A percentile compares a stretch with the other conserved stretches of the same genome.
phyloP scores from a whole-genome alignment of 2,113 vertebrate species.

The Dicerorhinus sumatrensis region DNA sequence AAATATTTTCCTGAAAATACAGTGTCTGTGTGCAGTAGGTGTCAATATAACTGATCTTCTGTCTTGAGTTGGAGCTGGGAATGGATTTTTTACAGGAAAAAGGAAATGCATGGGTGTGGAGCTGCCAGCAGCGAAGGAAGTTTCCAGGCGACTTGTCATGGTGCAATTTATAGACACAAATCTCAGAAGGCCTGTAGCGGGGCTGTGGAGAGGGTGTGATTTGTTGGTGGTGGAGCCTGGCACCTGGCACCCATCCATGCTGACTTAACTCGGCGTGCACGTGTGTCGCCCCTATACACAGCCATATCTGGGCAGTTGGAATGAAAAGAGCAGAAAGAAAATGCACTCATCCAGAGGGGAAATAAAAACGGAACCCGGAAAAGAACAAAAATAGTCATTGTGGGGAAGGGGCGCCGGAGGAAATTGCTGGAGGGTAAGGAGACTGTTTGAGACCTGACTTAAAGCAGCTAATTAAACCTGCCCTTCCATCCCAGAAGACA shows the following conservation, averaged over 20 bases:
- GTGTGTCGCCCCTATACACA: background rate
- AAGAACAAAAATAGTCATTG: background rate
- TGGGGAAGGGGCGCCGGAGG: background rate
- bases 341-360: background rate
- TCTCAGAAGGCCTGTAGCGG: slow-evolving; percentile 61
- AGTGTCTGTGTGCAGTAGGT: slow-evolving; percentile 24
- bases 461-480: background rate
- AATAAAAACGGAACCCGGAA: slow-evolving; percentile 15
- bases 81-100: slow-evolving; percentile 71
- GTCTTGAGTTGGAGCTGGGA: slow-evolving; percentile 50
- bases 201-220: background rate
- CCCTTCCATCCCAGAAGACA: background rate
- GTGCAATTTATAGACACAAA: slow-evolving; percentile 41
- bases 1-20: slow-evolving; percentile 70
- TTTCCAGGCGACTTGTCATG: slow-evolving; percentile 71
- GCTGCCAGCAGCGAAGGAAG: slow-evolving; percentile 66
- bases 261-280: slow-evolving; percentile 7
- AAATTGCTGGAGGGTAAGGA: background rate
- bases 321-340: slow-evolving; percentile 37
- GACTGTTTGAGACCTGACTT: background rate
- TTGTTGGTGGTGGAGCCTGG: slow-evolving; percentile 65
- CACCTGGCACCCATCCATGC: slow-evolving; percentile 59
- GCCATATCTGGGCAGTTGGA: background rate
- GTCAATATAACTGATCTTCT: slow-evolving; percentile 54
- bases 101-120: slow-evolving; percentile 70